Percentiles rank a stretch among this genome's conserved stretches.
Conservation (phyloP, 2,797 vertebrate species). For the Pogonophryne albipinna region DNA sequence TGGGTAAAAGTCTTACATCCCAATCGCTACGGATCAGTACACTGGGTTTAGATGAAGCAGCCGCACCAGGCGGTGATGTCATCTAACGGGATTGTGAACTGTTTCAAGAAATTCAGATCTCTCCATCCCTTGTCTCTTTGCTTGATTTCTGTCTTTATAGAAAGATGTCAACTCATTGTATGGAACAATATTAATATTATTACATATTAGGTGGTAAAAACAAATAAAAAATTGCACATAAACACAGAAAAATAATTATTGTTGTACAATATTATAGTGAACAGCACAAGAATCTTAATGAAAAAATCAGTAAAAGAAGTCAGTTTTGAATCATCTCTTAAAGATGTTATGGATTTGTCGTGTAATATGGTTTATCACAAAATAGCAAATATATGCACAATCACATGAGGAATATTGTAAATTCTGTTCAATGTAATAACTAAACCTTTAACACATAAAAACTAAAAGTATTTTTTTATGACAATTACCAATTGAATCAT, state of each 20-base stretch:
- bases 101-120: background rate
- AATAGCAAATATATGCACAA: too few relatives aligned
- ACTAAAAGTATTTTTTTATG: background rate
- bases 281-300: background rate
- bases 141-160: background rate
- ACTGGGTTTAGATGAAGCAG: constrained; percentile 13
- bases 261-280: too few relatives aligned
- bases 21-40: constrained; percentile 34
- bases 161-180: background rate
- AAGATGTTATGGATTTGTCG: background rate
- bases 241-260: background rate
- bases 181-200: background rate
- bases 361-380: background rate
- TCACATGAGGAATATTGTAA: background rate
- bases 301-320: background rate
- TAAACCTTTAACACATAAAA: background rate
- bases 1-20: constrained; percentile 31
- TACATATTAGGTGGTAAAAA: background rate
- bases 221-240: background rate
- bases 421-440: background rate
- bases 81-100: constrained; percentile 9
- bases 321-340: background rate
- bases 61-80: constrained; percentile 19
- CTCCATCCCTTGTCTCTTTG: background rate
- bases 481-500: background rate